These are phyloP conservation scores for Plotosus lineatus DNA, from an alignment of 2,113 vertebrate genomes.

Conservation along the genomic window DNA sequence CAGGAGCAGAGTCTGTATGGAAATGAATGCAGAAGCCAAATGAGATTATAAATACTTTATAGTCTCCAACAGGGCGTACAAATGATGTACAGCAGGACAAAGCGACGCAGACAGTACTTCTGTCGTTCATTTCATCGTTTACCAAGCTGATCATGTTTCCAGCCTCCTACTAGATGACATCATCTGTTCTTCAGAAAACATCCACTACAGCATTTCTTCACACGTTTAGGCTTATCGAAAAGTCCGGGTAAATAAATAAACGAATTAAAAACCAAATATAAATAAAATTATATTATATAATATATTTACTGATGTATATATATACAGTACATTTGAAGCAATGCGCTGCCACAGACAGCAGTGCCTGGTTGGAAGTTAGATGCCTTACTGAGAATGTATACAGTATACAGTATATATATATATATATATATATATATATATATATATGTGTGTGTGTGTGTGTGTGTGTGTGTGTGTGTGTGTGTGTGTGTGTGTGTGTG, in stretches of 20 bases:
- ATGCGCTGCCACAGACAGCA: no score
- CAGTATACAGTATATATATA: no score
- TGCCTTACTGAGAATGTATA: no score
- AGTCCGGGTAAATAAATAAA: not conserved
- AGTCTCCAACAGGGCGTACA: slow-evolving; percentile 40
- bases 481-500: no score
- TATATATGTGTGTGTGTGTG: no score
- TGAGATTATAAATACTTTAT: slow-evolving; percentile 57
- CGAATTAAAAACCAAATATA: not conserved
- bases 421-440: no score
- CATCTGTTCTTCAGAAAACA: slow-evolving; percentile 7
- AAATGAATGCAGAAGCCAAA: slow-evolving; percentile 49
- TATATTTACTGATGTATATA: no score
- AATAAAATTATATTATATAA: no score
- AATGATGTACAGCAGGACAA: slow-evolving; percentile 45
- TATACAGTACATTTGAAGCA: no score
- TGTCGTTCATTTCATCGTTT: slow-evolving; percentile 45
- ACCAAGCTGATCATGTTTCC: slow-evolving; percentile 33
- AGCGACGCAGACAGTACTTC: slow-evolving; percentile 35
- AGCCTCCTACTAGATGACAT: slow-evolving; percentile 33
- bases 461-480: no score
- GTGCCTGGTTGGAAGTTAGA: no score
- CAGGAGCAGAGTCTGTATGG: slow-evolving; percentile 47
- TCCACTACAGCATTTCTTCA: not conserved
- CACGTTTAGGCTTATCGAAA: not conserved